phyloP scores from a whole-genome alignment of 64 coral and sea anemone genomes.

The Pocillopora verrucosa region DNA sequence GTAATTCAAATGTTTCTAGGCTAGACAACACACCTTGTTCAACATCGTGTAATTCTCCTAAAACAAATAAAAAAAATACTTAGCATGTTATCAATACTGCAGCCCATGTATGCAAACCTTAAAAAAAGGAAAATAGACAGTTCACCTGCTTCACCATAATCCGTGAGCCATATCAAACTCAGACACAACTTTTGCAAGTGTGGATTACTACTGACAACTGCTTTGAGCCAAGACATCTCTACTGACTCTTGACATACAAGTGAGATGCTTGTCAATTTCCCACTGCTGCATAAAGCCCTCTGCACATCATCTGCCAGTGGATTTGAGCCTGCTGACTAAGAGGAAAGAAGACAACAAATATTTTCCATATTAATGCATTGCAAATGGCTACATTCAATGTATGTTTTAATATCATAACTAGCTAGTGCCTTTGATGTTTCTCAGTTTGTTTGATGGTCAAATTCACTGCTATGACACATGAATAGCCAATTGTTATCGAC shows the following conservation, averaged over 20 bases:
- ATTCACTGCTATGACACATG: too few relatives aligned
- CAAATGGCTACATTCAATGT: too few relatives aligned
- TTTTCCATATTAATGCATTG: too few relatives aligned
- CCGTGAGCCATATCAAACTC: not conserved
- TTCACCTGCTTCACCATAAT: not conserved
- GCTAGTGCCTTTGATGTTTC: too few relatives aligned
- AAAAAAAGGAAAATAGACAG: not conserved
- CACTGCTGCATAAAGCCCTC: not conserved
- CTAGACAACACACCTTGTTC: not conserved
- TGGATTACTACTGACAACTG: not conserved
- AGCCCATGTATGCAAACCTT: too few relatives aligned
- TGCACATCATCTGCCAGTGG: not conserved
- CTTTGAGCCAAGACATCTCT: not conserved
- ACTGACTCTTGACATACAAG: not conserved
- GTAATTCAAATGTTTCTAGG: not conserved
- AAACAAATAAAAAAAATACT: not conserved
- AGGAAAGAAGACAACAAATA: not conserved
- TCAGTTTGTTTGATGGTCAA: too few relatives aligned
- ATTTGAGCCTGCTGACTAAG: not conserved
- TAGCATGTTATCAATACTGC: not conserved
- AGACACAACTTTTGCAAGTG: not conserved
- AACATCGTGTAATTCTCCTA: not conserved
- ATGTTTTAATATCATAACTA: too few relatives aligned
- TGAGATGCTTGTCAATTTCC: conserved; percentile 10
- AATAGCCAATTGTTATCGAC: too few relatives aligned